Base-by-base conservation (phyloP, 2,888 invertebrate species). In the Aleiodes alternator region DNA sequence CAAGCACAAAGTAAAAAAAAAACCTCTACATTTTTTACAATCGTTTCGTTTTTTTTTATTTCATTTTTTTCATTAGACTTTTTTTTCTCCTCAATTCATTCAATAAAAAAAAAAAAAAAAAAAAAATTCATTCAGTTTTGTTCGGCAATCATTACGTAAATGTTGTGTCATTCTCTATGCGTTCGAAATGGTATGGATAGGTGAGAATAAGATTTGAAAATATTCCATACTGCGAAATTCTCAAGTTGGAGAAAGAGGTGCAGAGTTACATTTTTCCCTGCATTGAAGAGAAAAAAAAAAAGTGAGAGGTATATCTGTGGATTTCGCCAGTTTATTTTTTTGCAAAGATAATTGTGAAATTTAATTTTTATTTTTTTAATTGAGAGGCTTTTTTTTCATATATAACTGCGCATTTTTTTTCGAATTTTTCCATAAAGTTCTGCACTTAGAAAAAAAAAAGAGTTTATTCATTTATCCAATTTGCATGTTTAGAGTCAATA, bases 261-360 rank as follows among this genome's bases (percentile, higher is more conserved):
- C 3, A 34, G 34, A 34, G 34, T 34, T 34, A 34, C 34, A 34
- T 4, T 34, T 34, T 34, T 34, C 34, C 34, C 34, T 34, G 34
- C 1, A 4, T 34, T 34, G 4, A 6, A 34, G 6, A 8, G 9
- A 38, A 8, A 38, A 38, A 38, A 38, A 43, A 43, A 55, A 14
- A 16, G 55, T 53, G 34, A 34, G 34, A 34, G 34, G 34, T 34
- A 6, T 34, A 34, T 34, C 34, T 34, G 34, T 34, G 34, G 34
- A 34, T 34, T 34, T 34, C 34, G 34, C 34, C 34, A 34, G 34
- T 34, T 34, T 34, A 34, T 34, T 34, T 34, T 34, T 34, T 34
- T 34, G 34, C 82, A 81, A 69, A 34, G 16, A 23, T 29, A 69
- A 76, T 73, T 55, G 51, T 51, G 12, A 14, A 51, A 51, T 51